Evolutionary conservation across 2,888 invertebrate genomes (phyloP).

Genomic region (Cataglyphis rosenhaueri): DNA sequence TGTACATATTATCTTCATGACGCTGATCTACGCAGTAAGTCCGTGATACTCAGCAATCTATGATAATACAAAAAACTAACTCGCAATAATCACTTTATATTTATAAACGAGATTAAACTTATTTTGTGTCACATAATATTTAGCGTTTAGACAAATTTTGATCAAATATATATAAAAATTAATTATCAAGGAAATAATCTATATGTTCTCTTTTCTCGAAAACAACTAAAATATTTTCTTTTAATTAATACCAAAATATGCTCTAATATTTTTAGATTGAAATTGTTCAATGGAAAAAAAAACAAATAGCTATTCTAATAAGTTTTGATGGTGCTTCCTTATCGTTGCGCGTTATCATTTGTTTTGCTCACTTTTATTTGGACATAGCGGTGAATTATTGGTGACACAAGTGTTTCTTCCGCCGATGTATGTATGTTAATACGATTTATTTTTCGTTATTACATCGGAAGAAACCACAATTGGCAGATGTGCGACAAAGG

Average conservation of each 20-base stretch:
- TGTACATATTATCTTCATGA: not conserved
- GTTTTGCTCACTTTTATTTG: not conserved
- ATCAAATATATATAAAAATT: not conserved
- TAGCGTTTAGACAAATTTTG: not conserved
- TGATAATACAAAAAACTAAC: not conserved
- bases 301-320: slow-evolving; percentile 18
- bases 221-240: not conserved
- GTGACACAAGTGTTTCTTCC: slow-evolving; percentile 65
- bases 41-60: not conserved
- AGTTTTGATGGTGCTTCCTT: slow-evolving; percentile 13
- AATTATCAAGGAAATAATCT: not conserved
- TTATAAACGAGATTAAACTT: not conserved
- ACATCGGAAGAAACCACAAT: slow-evolving; percentile 2
- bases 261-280: not conserved
- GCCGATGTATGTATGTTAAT: slow-evolving; percentile 30
- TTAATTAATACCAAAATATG: not conserved
- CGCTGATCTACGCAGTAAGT: not conserved
- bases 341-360: not conserved
- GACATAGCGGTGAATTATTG: slow-evolving; percentile 19
- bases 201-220: not conserved
- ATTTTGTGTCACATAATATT: not conserved
- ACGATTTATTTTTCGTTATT: slow-evolving; percentile 51
- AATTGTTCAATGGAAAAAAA: not conserved
- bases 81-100: not conserved
- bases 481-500: slow-evolving; percentile 46